Conservation (phyloP, 2,797 vertebrate genomes). For the Moxostoma hubbsi region DNA sequence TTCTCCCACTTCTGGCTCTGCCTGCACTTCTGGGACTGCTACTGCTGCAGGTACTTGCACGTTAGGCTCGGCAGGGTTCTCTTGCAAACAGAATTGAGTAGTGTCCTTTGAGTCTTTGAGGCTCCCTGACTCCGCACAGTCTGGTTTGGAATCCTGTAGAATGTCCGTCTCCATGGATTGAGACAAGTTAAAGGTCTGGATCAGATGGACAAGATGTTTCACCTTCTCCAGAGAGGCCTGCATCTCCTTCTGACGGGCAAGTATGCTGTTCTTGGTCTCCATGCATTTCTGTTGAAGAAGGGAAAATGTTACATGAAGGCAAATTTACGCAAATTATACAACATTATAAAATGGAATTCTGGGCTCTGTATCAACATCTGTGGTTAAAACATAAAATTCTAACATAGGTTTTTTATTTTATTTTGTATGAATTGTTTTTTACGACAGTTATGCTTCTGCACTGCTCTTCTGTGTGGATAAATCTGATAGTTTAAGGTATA, state of each 20-base stretch:
- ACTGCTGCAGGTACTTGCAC: slow-evolving; percentile 53
- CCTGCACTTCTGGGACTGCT: slow-evolving; percentile 25
- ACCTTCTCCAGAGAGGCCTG: slow-evolving; percentile 96
- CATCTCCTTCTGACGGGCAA: slow-evolving; percentile 98
- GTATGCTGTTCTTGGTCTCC: slow-evolving; percentile 97
- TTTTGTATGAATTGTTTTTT: too few relatives aligned
- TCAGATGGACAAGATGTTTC: slow-evolving; percentile 95
- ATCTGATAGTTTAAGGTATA: too few relatives aligned
- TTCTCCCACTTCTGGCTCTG: slow-evolving; percentile 7
- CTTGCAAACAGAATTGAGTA: slow-evolving; percentile 28
- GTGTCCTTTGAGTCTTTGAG: slow-evolving; percentile 50
- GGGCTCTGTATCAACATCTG: too few relatives aligned
- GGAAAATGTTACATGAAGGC: slow-evolving; percentile 16
- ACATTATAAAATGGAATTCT: too few relatives aligned
- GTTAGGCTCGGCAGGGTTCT: slow-evolving; percentile 51
- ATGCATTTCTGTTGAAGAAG: slow-evolving; percentile 91
- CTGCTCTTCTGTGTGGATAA: too few relatives aligned
- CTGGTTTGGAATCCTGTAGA: slow-evolving; percentile 36
- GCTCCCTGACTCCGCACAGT: slow-evolving; percentile 40
- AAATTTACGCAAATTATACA: too few relatives aligned
- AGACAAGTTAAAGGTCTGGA: slow-evolving; percentile 94
- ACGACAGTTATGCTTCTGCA: too few relatives aligned
- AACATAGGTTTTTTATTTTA: too few relatives aligned
- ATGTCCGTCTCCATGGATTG: slow-evolving; percentile 83
- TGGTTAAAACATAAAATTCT: too few relatives aligned